Base-by-base conservation (phyloP, 1,140 invertebrate species). In the Antheraea pernyi region DNA sequence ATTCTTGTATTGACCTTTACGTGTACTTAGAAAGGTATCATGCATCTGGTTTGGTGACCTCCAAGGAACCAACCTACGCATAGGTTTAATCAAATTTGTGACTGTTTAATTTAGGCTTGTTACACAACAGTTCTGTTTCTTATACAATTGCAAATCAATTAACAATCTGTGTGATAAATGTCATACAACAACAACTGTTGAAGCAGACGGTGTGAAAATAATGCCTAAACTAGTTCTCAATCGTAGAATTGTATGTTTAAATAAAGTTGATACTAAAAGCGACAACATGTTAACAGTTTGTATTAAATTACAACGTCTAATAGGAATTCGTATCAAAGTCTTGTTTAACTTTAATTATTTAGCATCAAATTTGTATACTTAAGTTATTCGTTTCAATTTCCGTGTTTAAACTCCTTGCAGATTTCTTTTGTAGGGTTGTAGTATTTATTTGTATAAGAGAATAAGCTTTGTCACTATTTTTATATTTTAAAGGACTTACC, bases 21-120 rank as follows among this genome's bases (percentile, higher is more conserved):
- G 67, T 76, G 77, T 73, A 72, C 75, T 86, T 84, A 80, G 81
- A 85, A 88, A 84, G 84, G 81, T 80, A 76, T 80, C 76, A 71
- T 78, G 69, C 74, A 74, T 70, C 70, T 73, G 71, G 75, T 78
- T 77, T 67, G 74, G 67, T 69, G 80, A 82, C 84, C 84, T 88
- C 83, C 79, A 68, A 76, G 62, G 69, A 78, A 74, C 75, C 74
- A 79, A 77, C 73, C 77, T 72, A 74, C 78, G 59, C 71, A 61
- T 60, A 75, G 59, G 61, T 69, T 70, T 72, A 67, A 61, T 68
- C 46, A 67, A 48, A 65, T 65, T 19, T 39, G n/a, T 19, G 0
- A 16, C 39, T 19, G 64, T 42, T 22, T 65, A 65, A 11, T 65
- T n/a, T 46, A 3, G 9, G 19, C 19, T 18, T 11, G 19, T 65